phyloP scores from a whole-genome alignment of 2,113 vertebrate species.

The Hipposideros armiger region DNA sequence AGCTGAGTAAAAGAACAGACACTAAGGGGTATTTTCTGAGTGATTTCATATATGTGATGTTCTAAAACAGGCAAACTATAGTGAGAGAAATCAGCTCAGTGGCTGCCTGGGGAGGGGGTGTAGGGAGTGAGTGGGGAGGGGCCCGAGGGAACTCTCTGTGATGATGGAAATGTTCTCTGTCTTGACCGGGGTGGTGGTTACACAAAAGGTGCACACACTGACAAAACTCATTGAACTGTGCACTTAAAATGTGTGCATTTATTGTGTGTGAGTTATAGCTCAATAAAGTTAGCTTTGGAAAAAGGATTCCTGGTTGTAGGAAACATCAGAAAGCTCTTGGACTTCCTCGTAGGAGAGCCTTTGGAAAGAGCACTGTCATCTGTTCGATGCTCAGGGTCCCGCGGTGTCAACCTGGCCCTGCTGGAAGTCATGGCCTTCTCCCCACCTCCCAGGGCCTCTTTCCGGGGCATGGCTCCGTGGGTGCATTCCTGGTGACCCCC shows the following conservation, averaged over 20 bases:
- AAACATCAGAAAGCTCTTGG: background rate
- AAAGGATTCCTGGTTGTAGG: background rate
- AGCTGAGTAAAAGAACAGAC: background rate
- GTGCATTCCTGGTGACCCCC: accelerated
- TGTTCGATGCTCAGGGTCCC: background rate
- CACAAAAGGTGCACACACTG: background rate
- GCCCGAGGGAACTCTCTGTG: background rate
- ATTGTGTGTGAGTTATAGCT: background rate
- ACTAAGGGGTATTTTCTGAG: background rate
- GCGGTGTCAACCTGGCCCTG: background rate
- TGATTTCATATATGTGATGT: background rate
- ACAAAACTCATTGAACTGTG: background rate
- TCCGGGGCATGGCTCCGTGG: background rate
- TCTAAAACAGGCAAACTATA: background rate
- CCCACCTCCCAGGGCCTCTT: background rate
- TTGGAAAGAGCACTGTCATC: background rate
- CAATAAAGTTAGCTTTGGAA: background rate
- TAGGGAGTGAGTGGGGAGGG: background rate
- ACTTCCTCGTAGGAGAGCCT: background rate
- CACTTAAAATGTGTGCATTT: background rate
- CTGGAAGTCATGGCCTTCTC: too few relatives aligned
- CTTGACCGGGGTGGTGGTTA: too few relatives aligned
- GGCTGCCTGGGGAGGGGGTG: background rate
- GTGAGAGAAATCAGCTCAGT: background rate
- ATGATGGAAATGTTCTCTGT: background rate